Conservation (phyloP, 2,797 vertebrate species). For the Alosa sapidissima region DNA sequence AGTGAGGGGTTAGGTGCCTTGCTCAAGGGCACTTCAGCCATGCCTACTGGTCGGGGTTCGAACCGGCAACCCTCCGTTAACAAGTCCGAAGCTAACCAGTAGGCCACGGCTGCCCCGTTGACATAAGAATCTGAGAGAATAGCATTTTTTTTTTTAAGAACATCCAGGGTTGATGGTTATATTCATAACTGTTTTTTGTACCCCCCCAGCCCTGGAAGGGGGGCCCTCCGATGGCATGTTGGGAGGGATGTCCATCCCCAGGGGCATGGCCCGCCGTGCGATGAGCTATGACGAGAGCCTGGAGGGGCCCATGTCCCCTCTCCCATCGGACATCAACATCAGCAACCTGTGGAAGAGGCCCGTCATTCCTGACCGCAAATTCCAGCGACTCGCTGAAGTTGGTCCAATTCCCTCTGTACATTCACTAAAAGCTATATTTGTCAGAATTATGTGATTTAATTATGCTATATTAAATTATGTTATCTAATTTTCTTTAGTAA, state of each 20-base stretch:
- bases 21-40: too few relatives aligned
- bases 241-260: constrained; percentile 80
- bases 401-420: neutral
- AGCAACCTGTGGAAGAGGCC: constrained; percentile 88
- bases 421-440: neutral
- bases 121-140: neutral
- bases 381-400: constrained; percentile 85
- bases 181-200: neutral
- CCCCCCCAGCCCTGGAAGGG: constrained; percentile 50
- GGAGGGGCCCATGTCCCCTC: constrained; percentile 85
- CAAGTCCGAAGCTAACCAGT: too few relatives aligned
- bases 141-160: neutral
- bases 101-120: neutral
- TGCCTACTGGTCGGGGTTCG: too few relatives aligned
- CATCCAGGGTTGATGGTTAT: neutral
- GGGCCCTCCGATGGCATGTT: constrained; percentile 64
- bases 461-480: too few relatives aligned
- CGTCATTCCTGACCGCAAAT: constrained; percentile 88
- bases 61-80: too few relatives aligned
- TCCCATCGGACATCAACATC: constrained; percentile 81
- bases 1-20: too few relatives aligned
- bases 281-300: constrained; percentile 91
- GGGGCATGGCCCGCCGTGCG: constrained; percentile 79
- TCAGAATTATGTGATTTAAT: too few relatives aligned
- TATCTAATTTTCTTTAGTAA: neutral